Evolutionary conservation across 30 jellyfish, hydroid and myxozoan species (phyloP).

Genomic region (Euphysa ruthae): DNA sequence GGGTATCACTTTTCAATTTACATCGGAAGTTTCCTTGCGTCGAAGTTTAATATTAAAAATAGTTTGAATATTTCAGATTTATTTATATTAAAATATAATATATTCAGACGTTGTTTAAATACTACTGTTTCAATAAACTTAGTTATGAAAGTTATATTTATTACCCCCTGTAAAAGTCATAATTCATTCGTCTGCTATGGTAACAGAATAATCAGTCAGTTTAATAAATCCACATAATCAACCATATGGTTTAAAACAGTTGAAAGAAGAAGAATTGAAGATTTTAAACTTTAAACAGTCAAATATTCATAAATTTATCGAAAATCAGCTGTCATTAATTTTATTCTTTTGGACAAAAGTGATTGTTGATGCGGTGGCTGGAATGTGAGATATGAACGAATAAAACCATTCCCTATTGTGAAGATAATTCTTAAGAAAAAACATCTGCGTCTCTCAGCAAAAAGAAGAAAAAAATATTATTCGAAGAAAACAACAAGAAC

Average conservation of each 20-base stretch:
- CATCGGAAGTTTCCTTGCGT: not conserved
- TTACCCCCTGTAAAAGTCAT: not conserved
- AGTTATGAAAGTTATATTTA: no score
- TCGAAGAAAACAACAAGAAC: no score
- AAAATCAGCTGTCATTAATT: not conserved
- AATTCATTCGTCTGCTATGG: not conserved
- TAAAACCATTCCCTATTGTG: no score
- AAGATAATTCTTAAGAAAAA: no score
- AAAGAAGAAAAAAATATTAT: not conserved
- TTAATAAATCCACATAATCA: not conserved
- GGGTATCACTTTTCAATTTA: not conserved
- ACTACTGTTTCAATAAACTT: no score
- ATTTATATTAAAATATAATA: no score
- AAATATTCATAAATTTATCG: not conserved
- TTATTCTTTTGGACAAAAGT: not conserved
- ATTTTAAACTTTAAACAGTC: not conserved
- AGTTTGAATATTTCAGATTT: no score
- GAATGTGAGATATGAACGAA: no score
- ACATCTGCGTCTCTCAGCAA: constrained; percentile 1
- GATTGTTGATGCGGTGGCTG: no score
- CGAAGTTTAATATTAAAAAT: not conserved
- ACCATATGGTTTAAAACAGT: not conserved
- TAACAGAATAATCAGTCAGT: not conserved
- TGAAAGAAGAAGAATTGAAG: no score
- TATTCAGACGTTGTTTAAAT: no score